phyloP scores from a whole-genome alignment of 2,113 vertebrate genomes.

The Capricornis sumatraensis region DNA sequence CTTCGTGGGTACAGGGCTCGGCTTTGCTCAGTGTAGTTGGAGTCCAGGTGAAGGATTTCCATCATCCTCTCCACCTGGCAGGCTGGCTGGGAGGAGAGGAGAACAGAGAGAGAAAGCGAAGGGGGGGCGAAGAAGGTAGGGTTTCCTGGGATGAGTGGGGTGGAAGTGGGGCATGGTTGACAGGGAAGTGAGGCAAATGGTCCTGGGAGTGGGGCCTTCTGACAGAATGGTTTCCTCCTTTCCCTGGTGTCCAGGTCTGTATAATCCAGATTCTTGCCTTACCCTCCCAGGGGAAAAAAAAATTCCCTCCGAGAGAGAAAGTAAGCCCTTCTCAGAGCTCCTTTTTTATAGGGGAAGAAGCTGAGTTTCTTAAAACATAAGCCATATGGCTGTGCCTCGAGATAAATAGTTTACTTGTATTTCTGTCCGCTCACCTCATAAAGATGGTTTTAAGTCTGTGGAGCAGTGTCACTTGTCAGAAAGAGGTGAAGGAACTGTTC shows the following conservation, averaged over 20 bases:
- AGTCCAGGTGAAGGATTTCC: background rate
- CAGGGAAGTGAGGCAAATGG: background rate
- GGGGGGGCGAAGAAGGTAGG: background rate
- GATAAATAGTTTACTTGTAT: background rate
- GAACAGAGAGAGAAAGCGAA: background rate
- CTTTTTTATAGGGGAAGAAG: background rate
- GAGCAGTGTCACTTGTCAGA: background rate
- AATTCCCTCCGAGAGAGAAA: background rate
- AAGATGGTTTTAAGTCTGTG: slow-evolving; percentile 10
- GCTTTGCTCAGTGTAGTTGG: background rate
- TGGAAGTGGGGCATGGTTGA: background rate
- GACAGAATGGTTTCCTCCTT: no score
- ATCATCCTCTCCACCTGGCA: background rate
- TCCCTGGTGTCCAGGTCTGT: background rate
- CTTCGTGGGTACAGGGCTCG: background rate
- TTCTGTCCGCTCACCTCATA: slow-evolving; percentile 37
- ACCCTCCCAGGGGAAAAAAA: background rate
- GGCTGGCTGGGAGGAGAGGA: background rate
- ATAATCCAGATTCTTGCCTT: background rate
- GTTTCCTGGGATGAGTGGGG: background rate
- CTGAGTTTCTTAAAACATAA: slow-evolving; percentile 15
- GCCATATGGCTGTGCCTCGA: slow-evolving; percentile 15
- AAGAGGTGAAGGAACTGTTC: background rate
- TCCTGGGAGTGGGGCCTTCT: background rate
- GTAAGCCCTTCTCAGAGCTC: background rate